A percentile compares a stretch with the other conserved stretches of the same genome.
These are phyloP conservation scores for Triops cancriformis DNA, from an alignment of 1,140 invertebrate genomes.

Conservation along the genomic window DNA sequence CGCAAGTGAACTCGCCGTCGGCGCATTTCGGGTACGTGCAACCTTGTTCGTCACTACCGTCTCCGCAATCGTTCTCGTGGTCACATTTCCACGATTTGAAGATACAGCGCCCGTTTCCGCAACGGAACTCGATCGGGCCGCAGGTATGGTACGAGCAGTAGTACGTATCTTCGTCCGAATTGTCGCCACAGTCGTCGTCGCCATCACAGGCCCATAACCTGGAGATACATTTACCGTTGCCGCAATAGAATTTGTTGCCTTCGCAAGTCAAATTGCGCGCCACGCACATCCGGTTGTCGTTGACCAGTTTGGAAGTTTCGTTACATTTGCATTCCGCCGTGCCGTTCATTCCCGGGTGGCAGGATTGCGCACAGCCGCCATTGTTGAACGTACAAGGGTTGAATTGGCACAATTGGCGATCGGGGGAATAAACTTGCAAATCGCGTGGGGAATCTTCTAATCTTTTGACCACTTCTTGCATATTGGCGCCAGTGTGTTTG, in stretches of 20 bases:
- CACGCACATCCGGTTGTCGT: constrained; percentile 85
- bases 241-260: constrained; percentile 79
- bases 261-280: constrained; percentile 81
- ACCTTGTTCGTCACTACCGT: constrained; percentile 84
- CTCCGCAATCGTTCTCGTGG: constrained; percentile 75
- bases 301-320: constrained; percentile 74
- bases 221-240: constrained; percentile 89
- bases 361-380: constrained; percentile 91
- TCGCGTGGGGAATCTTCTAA: constrained; percentile 83
- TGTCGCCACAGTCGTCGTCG: constrained; percentile 90
- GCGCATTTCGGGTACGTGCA: constrained; percentile 84
- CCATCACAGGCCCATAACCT: constrained; percentile 94
- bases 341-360: constrained; percentile 76
- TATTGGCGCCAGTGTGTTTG: constrained; percentile 91
- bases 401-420: constrained; percentile 66
- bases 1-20: constrained; percentile 86
- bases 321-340: constrained; percentile 80
- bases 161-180: constrained; percentile 81
- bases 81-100: constrained; percentile 92
- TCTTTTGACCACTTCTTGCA: constrained; percentile 86
- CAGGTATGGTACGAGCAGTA: constrained; percentile 93
- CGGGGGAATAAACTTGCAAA: constrained; percentile 73
- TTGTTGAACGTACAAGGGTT: constrained; percentile 88
- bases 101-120: constrained; percentile 88
- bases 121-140: constrained; percentile 83